Evolutionary conservation across 2,797 vertebrate genomes (phyloP), one percentile per base, ranked within the genome.

Genomic region (Myotis planiceps): DNA sequence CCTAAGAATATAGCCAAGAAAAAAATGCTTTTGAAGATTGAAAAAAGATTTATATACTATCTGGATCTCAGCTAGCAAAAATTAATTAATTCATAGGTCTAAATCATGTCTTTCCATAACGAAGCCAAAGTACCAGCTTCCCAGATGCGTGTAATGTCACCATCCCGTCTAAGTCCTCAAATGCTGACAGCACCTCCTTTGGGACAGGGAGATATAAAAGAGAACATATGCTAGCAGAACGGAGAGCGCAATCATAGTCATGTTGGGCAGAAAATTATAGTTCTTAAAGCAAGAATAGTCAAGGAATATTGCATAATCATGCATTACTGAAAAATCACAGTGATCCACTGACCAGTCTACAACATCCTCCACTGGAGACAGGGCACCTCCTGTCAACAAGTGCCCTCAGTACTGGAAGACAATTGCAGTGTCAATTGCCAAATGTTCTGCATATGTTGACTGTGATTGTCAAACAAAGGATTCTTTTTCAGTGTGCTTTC

Each of bases 41-140:
- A 42, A 94, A 76, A 75, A 66, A 83, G 32, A 80, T 29, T 76
- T 21, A 37, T 42, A 13, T 23, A 53, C 19, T 78, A 32, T 91
- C 74, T 92, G 9, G 16, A 63, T 80, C 34, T 94, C 60, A 87
- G 32, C 63, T 94, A 94, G 29, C 42, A 79, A 55, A 90, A 83
- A 39, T 45, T 88, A 90, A 81, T 84, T 93, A 92, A 95, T 93
- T 82, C 69, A 79, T 69, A 88, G 13, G 8, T 72, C 27, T 87
- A 83, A 90, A 85, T 78, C 74, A 65, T 60, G 16, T 72, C 47
- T 92, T 18, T 78, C 60, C 45, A 32, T 71, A 88, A 78, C 10
- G 14, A 94, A 84, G 71, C 13, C 75, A 53, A 90, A 85, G 34
- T 89, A 63, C 10, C 6, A 88, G 15, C 9, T 74, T 94, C 76